Base-by-base conservation (phyloP, 2,888 invertebrate species). In the Chrysotoxum bicinctum region DNA sequence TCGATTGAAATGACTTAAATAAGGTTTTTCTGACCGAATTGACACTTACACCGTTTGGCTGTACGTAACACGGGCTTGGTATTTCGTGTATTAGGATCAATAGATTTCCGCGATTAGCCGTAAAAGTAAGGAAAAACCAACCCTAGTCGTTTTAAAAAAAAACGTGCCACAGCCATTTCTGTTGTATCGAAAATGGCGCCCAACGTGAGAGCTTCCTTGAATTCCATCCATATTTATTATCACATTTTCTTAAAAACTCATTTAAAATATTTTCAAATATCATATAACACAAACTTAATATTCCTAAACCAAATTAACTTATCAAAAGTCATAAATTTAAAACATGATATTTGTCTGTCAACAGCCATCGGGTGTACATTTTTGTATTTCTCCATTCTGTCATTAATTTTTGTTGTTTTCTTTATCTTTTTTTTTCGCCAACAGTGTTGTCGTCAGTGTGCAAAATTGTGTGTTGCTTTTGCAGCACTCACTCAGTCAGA, bases 311-410 rank as follows among this genome's bases (percentile, higher is more conserved):
- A 26, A 23, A 37, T 32, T 7, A 32, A 48, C 64, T 64, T 48
- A 48, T 64, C 64, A 45, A 8, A 64, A 48, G 19, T 64, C 64
- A 64, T 64, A 48, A 64, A 64, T 64, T 23, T 50, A 23, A 48
- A 64, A 64, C 23, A 48, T n/a, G 32, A 64, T 64, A 64, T 32
- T 48, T 37, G 48, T 21, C 64, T 48, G 64, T 48, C 64, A 64
- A 64, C 32, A 64, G 14, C 30, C 40, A 48, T 64, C 64, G 48
- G 32, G 48, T 43, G 16, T 48, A 9, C 52, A 54, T 21, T 30
- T 32, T n/a, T n/a, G 48, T 43, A 32, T 19, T 32, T 64, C 45
- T 32, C 21, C 45, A 26, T 32, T 64, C 30, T 32, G 64, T 48
- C 64, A 48, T 64, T 21, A 48, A 45, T 62, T 54, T 26, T 26